Base-by-base conservation (phyloP, 2,797 vertebrate genomes). In the Pelobates cultripes region DNA sequence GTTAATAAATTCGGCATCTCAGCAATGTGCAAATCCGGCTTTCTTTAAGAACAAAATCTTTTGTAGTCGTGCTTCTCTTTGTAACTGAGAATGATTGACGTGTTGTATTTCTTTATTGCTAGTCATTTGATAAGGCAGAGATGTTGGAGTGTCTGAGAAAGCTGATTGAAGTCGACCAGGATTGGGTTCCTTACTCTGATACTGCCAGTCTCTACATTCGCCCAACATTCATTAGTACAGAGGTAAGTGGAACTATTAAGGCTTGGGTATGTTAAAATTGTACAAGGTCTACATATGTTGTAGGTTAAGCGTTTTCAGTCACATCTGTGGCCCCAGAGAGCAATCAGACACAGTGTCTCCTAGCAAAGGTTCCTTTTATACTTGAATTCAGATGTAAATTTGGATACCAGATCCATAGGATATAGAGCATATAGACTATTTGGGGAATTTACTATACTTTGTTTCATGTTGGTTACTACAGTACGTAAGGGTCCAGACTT, bases 181-280 rank as follows among this genome's bases (percentile, higher is more conserved):
- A 96, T 10, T 98, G 97, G 97, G 97, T 97, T 2, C 97, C 96
- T 0, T 89, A 91, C 60, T 93, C 93, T 0, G 84, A 85, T 0
- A 75, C 88, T 0, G 91, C 94, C 87, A 97, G 96, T 86, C 95
- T 98, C 80, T 98, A 98, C 73, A 94, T 97, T 88, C 90, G 97
- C 64, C 97, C 97, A 0, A 95, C 95, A 14, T 92, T 95, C 82
- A 94, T 98, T 0, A 95, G 96, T 7, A 95, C 73, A 0, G 96
- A 98, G 94, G 97, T 97, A 86, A 85, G 86, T 43, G 43, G 6
- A 14, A 17, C 14, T 40, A 5, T 64, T 64, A 10, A 60, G 28
- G 28, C 28, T 28, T 28, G 51, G 51, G 4, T 61, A 13, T 51
- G 47, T 51, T 51, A 5, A 51, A 6, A 51, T 51, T 28, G 28